Evolutionary conservation across 2,113 vertebrate species (phyloP).

Genomic region (Poeciliopsis retropinna): DNA sequence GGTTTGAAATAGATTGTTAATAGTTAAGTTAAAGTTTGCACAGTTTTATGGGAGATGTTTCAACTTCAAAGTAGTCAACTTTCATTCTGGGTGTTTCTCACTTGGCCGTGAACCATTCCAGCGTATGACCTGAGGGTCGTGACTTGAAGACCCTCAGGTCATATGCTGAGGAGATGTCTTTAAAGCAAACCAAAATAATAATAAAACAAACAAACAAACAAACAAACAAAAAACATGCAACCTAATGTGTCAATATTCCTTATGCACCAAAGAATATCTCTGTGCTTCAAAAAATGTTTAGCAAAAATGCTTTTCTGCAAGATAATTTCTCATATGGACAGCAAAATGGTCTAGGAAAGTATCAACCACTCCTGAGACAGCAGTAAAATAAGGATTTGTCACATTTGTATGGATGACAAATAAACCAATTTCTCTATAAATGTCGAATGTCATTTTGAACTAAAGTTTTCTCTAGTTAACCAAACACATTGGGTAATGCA

Average conservation of each 20-base stretch:
- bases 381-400: background rate
- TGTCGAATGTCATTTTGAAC: background rate
- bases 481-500: background rate
- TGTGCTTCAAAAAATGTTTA: background rate
- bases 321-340: background rate
- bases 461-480: background rate
- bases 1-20: no score
- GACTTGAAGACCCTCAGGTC: background rate
- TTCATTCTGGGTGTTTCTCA: no score
- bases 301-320: background rate
- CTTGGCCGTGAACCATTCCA: background rate
- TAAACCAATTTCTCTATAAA: no score
- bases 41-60: no score
- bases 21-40: no score
- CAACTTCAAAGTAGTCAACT: no score
- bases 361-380: background rate
- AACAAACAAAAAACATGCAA: background rate
- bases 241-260: background rate
- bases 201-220: background rate
- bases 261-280: background rate
- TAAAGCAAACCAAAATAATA: background rate
- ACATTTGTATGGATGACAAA: background rate
- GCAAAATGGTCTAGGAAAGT: background rate
- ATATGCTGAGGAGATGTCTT: background rate
- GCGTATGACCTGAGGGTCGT: background rate